Conservation (phyloP, 2,888 invertebrate species). For the Cheilosia pagana region DNA sequence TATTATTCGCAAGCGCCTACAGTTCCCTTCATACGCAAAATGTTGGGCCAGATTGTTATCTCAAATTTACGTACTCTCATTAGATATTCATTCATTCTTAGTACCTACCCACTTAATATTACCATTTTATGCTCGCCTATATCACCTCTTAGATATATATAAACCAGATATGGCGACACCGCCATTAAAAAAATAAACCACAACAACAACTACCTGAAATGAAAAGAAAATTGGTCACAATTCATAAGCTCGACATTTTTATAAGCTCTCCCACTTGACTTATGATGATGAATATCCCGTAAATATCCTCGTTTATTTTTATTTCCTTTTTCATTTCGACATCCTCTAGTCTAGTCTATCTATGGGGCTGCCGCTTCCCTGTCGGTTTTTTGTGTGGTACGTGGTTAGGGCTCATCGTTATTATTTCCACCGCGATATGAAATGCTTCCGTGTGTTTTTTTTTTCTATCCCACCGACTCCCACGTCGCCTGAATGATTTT, state of each 20-base stretch:
- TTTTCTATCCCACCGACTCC: conserved; percentile 7
- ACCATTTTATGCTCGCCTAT: too few relatives aligned
- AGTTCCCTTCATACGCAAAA: too few relatives aligned
- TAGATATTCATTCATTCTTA: too few relatives aligned
- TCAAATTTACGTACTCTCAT: too few relatives aligned
- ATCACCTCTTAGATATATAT: conserved; percentile 14
- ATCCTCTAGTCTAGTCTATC: too few relatives aligned
- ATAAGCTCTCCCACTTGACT: conserved; percentile 59
- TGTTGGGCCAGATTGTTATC: too few relatives aligned
- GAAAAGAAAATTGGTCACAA: conserved; percentile 37
- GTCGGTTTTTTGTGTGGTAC: conserved; percentile 41
- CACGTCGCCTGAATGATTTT: conserved; percentile 19
- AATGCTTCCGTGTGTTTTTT: conserved; percentile 30
- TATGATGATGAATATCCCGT: conserved; percentile 68
- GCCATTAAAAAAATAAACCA: conserved; percentile 18
- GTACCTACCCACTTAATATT: too few relatives aligned
- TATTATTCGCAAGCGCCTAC: too few relatives aligned
- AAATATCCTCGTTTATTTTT: conserved; percentile 65
- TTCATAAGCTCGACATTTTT: conserved; percentile 50
- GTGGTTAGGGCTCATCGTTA: conserved; percentile 18
- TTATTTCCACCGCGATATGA: conserved; percentile 46
- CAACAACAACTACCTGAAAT: conserved; percentile 18
- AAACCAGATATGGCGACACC: conserved; percentile 41
- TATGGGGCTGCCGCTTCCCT: background rate
- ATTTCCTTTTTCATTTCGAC: conserved; percentile 57